Base-by-base conservation (phyloP, 92 coral and sea anemone genomes). In the Umimayanthus chanpuru region DNA sequence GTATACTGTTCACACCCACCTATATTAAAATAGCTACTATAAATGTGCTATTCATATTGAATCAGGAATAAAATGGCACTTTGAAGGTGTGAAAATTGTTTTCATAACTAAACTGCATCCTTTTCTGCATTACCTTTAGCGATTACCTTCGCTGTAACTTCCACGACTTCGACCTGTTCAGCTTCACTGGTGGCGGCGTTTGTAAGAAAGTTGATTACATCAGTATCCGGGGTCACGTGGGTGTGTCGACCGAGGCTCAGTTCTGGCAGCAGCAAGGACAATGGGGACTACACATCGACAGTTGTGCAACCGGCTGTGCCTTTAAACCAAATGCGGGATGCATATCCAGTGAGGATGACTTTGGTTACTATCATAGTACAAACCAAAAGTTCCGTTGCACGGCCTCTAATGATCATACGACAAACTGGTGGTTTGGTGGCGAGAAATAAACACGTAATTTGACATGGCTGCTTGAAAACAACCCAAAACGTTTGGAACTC, bases 351-450 rank as follows among this genome's bases (percentile, higher is more conserved):
- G 93, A 90, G 23, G 93, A 90, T 32, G 79, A 85, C 66, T 88
- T 91, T 74, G 93, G 93, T 1, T 82, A 66, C 72, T 91, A 91
- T 65, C 11, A 5, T 16, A 10, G 23, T 4, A 30, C 30, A 5
- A 88, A 83, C 81, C 53, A 11, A 14, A 16, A n/a, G 10, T 88
- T 88, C 73, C 86, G 93, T 47, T 91, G 93, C 66, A 61, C 93
- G 14, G 88, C 89, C 32, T 80, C 53, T 28, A 68, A 6, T 7
- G 36, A 88, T 11, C 68, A 90, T 29, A 91, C 93, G 1, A 91
- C 91, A 11, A 88, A 91, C 85, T 88, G 86, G 44, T 91, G 93
- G 93, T 88, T 91, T 77, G 93, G 93, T 18, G 90, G 90, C 81
- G 58, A 40, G 20, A 53, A 53, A 53, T 53, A 14, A 15, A 53